These are phyloP conservation scores for Galerucella pusilla DNA, from an alignment of 2,888 invertebrate genomes.

Conservation along the genomic window DNA sequence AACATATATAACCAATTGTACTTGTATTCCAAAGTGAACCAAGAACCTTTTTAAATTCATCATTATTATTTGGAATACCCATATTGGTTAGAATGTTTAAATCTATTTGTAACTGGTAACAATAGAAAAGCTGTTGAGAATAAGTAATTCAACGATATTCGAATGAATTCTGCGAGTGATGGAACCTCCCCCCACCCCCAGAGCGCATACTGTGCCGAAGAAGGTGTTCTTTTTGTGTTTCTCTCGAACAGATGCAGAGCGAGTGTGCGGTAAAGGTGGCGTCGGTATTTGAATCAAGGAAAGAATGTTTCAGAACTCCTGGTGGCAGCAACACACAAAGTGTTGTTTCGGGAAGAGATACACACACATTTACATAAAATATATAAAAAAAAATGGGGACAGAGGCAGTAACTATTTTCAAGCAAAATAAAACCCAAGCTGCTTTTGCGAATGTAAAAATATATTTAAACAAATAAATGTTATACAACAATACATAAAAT, in stretches of 20 bases:
- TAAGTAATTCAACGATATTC: background rate
- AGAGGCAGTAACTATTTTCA: conserved; percentile 50
- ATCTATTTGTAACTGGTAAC: background rate
- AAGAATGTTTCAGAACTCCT: conserved; percentile 53
- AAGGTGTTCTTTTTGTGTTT: conserved; percentile 45
- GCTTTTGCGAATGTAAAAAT: conserved; percentile 66
- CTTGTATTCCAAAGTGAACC: background rate
- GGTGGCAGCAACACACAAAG: conserved; percentile 61
- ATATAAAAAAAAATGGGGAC: conserved; percentile 42
- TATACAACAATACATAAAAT: conserved; percentile 67
- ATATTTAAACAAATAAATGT: conserved; percentile 67
- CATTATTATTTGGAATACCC: background rate
- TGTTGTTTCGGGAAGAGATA: conserved; percentile 39
- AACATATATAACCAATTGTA: too few species aligned
- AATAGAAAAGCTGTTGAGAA: background rate
- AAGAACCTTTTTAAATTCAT: too few species aligned
- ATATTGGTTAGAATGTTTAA: background rate
- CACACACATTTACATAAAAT: conserved; percentile 38
- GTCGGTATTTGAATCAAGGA: conserved; percentile 43
- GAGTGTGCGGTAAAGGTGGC: conserved; percentile 53
- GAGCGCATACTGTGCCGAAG: conserved; percentile 40
- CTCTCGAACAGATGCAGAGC: conserved; percentile 36
- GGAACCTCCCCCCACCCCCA: conserved; percentile 8
- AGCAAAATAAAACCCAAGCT: conserved; percentile 66
- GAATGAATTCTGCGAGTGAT: conserved; percentile 16